Base-by-base conservation (phyloP, 1,140 invertebrate genomes). In the Formica selysi region DNA sequence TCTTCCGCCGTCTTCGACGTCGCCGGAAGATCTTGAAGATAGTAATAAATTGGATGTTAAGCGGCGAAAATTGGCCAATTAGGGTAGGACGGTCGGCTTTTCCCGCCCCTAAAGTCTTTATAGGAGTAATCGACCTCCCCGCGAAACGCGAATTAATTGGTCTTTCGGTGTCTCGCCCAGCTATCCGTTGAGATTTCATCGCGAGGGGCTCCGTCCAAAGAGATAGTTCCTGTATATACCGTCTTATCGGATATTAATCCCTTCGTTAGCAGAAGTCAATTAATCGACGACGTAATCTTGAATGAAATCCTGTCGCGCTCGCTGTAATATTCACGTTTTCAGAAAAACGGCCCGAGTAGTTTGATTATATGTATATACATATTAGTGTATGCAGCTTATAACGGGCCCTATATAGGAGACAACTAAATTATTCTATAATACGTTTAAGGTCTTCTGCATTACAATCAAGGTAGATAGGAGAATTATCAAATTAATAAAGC, bases 1-100 rank as follows among this genome's bases (percentile, higher is more conserved):
- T 78, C 87, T 89, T 73, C 64, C 67, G 71, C n/a, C 64, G 44
- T 73, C 79, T 85, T 71, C 79, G 74, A 84, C 86, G 70, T 87
- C 76, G 73, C 65, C 71, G 54, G 76, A 22, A 91, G 88, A 91
- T 89, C 86, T 74, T 80, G 87, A 87, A 87, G 90, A 87, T 91
- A 89, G 88, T 91, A 93, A 93, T 93, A 93, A 93, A 93, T 94
- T 94, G 92, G 91, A 93, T 93, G 92, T 93, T 93, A 93, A 93
- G 89, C 92, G 91, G 83, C 85, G 92, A 93, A 93, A 94, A 94
- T 94, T 93, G 92, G 87, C 92, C 93, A 92, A 94, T 94, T 93
- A 94, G 90, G 84, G 84, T 86, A 90, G 79, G 90, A 86, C 85
- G 84, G 76, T 86, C 90, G 85, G 89, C 90, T 93, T 93, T 93